phyloP scores from a whole-genome alignment of 2,888 invertebrate species.

The Apotomis betuletana region DNA sequence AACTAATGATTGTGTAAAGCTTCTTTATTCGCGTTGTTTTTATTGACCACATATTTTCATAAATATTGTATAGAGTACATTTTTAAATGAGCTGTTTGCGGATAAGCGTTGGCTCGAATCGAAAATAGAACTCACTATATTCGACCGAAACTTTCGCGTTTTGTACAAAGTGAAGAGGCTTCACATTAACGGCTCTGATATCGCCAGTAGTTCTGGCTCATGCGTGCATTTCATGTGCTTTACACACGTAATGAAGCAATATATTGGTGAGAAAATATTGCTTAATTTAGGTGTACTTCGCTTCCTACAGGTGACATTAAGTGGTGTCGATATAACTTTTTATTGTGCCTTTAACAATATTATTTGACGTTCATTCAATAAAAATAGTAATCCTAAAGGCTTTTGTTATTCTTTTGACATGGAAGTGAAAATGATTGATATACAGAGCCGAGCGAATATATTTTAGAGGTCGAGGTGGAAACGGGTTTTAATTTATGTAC shows the following conservation, averaged over 20 bases:
- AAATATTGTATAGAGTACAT: neutral
- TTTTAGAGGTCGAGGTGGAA: neutral
- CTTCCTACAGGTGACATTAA: conserved; percentile 47
- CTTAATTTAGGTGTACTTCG: conserved; percentile 48
- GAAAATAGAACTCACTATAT: neutral
- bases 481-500: conserved; percentile 15
- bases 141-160: neutral
- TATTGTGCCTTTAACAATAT: conserved; percentile 43
- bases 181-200: neutral
- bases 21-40: neutral
- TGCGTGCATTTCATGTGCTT: conserved; percentile 53
- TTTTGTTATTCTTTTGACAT: neutral
- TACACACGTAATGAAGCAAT: conserved; percentile 66
- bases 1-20: too few relatives aligned
- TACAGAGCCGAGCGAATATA: conserved; percentile 6
- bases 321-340: conserved; percentile 46
- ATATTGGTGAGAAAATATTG: conserved; percentile 63
- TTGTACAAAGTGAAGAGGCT: conserved; percentile 24
- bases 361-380: conserved; percentile 33
- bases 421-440: conserved; percentile 22
- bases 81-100: too few relatives aligned
- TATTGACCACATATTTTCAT: neutral
- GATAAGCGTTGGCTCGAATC: neutral
- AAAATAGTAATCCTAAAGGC: conserved; percentile 10
- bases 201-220: conserved; percentile 36